phyloP scores from a whole-genome alignment of 2,113 vertebrate genomes.

The Rhabdornis inornatus region DNA sequence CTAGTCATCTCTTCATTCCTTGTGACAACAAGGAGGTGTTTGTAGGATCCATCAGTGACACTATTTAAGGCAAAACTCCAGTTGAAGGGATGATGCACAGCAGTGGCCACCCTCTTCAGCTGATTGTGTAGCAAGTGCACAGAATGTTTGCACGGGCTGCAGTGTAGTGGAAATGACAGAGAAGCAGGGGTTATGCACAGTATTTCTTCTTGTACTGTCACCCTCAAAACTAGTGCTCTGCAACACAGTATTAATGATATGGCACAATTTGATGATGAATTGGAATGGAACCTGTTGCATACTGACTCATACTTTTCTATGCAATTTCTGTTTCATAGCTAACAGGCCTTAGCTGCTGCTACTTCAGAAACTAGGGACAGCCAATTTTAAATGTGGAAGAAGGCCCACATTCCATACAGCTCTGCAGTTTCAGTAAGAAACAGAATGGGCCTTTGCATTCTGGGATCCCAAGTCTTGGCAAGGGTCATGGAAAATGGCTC shows the following conservation, averaged over 20 bases:
- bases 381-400: neutral
- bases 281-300: neutral
- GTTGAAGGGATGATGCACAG: neutral
- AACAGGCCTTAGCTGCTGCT: neutral
- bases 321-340: neutral
- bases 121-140: neutral
- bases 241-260: neutral
- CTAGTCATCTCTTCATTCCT: neutral
- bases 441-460: neutral
- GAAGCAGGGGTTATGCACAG: neutral
- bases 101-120: neutral
- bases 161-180: neutral
- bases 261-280: neutral
- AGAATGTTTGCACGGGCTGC: neutral
- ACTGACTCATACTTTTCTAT: neutral
- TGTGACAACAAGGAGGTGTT: neutral
- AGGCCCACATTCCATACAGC: neutral
- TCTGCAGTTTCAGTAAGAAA: neutral
- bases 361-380: neutral
- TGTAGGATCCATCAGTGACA: neutral
- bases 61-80: constrained; percentile 57
- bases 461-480: neutral
- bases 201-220: neutral
- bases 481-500: neutral
- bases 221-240: neutral